Percentiles rank a stretch among this genome's conserved stretches.
Evolutionary conservation across 2,113 vertebrate species (phyloP).

Genomic region (Struthidea cinerea): DNA sequence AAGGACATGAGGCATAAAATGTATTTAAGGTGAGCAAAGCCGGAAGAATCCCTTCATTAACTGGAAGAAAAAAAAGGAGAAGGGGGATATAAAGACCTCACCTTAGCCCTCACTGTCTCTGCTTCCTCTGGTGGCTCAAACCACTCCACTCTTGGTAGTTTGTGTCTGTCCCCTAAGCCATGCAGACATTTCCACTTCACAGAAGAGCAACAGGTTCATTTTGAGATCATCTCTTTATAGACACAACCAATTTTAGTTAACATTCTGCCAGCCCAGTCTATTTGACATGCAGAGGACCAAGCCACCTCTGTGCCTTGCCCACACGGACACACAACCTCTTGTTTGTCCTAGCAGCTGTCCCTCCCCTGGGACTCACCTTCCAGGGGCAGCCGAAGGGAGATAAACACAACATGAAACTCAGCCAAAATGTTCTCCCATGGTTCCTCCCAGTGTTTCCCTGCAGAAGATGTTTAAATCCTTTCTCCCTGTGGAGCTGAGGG

Average conservation of each 20-base stretch:
- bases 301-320: neutral
- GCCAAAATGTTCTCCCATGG: neutral
- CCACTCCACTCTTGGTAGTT: neutral
- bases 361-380: neutral
- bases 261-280: neutral
- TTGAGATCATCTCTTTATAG: neutral
- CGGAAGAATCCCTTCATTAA: neutral
- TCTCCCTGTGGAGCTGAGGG: rapidly evolving
- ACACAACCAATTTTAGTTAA: neutral
- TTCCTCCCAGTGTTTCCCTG: neutral
- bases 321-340: neutral
- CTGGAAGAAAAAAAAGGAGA: neutral
- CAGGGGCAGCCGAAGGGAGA: neutral
- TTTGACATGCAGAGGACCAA: neutral
- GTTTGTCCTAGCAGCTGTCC: neutral
- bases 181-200: neutral
- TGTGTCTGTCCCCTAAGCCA: neutral
- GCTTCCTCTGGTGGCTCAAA: neutral
- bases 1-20: neutral
- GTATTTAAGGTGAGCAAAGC: neutral
- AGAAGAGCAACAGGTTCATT: neutral
- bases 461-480: neutral
- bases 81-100: neutral
- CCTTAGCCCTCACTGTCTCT: neutral
- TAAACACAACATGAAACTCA: neutral